Conservation (phyloP, 2,113 vertebrate genomes). For the Larimichthys crocea region DNA sequence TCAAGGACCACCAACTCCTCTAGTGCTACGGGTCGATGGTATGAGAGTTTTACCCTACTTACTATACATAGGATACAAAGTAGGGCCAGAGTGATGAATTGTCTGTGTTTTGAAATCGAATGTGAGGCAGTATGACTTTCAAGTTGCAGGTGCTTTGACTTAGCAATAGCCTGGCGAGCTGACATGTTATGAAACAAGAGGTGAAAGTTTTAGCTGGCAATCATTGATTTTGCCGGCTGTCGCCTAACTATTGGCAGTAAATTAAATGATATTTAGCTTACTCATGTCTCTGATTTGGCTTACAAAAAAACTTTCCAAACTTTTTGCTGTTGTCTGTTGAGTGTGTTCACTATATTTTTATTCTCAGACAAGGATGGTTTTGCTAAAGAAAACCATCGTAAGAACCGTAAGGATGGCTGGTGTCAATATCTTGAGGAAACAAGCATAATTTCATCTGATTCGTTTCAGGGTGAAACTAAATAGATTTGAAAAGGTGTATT, state of each 20-base stretch:
- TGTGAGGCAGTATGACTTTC: background rate
- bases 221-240: background rate
- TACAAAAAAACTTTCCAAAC: background rate
- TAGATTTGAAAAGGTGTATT: background rate
- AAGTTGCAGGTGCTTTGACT: background rate
- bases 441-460: slow-evolving; percentile 4
- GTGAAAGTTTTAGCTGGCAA: background rate
- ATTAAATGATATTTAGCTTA: slow-evolving; percentile 18
- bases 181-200: background rate
- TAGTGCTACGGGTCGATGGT: slow-evolving; percentile 93
- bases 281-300: slow-evolving; percentile 3
- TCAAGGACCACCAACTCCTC: slow-evolving; percentile 91
- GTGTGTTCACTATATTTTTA: background rate
- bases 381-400: background rate
- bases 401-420: too few species aligned
- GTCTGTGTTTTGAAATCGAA: background rate
- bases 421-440: background rate
- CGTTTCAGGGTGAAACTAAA: slow-evolving; percentile 14
- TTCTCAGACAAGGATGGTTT: background rate
- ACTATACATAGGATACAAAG: background rate
- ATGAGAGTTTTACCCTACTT: slow-evolving; percentile 25
- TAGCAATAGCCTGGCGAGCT: slow-evolving; percentile 8
- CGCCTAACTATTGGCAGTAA: background rate
- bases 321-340: background rate
- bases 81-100: background rate